Conservation (phyloP, 2,113 vertebrate genomes). For the Rhinolophus ferrumequinum region DNA sequence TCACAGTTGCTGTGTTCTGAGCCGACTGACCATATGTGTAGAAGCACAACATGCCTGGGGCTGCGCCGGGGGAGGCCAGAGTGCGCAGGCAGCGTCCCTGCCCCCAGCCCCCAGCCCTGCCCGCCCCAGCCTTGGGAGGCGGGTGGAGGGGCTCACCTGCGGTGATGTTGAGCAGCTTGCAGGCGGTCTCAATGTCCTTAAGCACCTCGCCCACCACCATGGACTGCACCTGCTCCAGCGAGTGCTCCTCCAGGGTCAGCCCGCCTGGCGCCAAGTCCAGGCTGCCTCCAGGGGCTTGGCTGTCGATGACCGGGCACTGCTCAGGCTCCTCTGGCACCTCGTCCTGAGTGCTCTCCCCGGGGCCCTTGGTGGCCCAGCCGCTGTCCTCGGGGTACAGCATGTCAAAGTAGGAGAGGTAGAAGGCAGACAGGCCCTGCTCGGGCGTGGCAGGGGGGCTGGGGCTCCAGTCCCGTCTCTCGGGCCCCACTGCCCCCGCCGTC, state of each 20-base stretch:
- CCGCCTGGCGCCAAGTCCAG: conserved; percentile 86
- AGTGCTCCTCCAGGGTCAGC: conserved; percentile 91
- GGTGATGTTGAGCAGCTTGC: conserved; percentile 96
- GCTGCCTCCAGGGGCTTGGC: conserved; percentile 90
- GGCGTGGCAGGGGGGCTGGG: conserved; percentile 82
- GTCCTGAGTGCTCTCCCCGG: conserved; percentile 31
- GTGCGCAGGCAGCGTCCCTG: accelerated
- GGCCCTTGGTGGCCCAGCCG: conserved; percentile 87
- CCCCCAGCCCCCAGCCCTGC: background rate
- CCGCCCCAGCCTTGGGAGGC: accelerated
- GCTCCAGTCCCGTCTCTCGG: conserved; percentile 83
- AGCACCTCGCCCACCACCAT: conserved; percentile 98
- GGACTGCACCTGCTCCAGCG: conserved; percentile 97
- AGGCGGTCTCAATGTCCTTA: conserved; percentile 98
- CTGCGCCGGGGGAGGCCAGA: background rate
- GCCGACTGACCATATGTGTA: background rate
- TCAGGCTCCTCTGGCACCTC: conserved; percentile 89
- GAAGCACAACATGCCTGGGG: background rate
- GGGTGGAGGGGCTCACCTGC: conserved; percentile 86
- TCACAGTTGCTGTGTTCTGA: background rate
- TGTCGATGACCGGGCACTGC: conserved; percentile 97
- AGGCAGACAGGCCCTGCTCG: conserved; percentile 86
- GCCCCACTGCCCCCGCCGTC: background rate
- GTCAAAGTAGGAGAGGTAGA: conserved; percentile 95
- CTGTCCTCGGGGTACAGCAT: conserved; percentile 90